Evolutionary conservation across 2,888 invertebrate genomes (phyloP).

Genomic region (Graphium colonna): DNA sequence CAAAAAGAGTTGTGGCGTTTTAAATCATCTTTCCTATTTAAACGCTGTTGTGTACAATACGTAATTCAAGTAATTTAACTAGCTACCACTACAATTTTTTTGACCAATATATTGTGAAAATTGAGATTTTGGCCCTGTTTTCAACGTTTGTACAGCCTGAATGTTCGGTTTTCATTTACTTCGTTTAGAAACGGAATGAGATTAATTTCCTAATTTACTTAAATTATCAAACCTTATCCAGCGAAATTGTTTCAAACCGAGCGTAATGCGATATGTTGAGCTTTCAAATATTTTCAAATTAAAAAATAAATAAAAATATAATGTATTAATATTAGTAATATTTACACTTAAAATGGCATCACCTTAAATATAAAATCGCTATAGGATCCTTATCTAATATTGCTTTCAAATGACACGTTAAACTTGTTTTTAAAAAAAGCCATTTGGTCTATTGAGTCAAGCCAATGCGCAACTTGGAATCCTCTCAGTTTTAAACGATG

Average conservation of each 20-base stretch:
- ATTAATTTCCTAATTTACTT: neutral
- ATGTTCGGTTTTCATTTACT: slow-evolving; percentile 35
- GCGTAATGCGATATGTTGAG: neutral
- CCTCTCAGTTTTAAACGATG: too few relatives aligned
- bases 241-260: neutral
- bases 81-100: slow-evolving; percentile 4
- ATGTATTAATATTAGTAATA: slow-evolving; percentile 1
- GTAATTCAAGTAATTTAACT: neutral
- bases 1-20: slow-evolving; percentile 47
- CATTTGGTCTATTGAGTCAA: neutral
- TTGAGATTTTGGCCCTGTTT: slow-evolving; percentile 54
- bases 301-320: too few relatives aligned
- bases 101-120: slow-evolving; percentile 1
- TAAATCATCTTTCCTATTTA: slow-evolving; percentile 53
- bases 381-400: slow-evolving; percentile 48
- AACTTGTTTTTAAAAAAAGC: neutral
- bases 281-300: slow-evolving; percentile 13
- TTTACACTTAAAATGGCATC: slow-evolving; percentile 20
- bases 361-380: slow-evolving; percentile 31
- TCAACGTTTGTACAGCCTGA: slow-evolving; percentile 29
- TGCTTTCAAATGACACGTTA: slow-evolving; percentile 43
- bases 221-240: too few relatives aligned
- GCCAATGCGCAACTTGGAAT: too few relatives aligned
- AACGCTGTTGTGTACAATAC: slow-evolving; percentile 24
- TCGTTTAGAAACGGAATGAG: slow-evolving; percentile 60